Evolutionary conservation across 2,888 invertebrate genomes (phyloP), one percentile per base, ranked within the genome.

Genomic region (Mesorhabditis sp.): DNA sequence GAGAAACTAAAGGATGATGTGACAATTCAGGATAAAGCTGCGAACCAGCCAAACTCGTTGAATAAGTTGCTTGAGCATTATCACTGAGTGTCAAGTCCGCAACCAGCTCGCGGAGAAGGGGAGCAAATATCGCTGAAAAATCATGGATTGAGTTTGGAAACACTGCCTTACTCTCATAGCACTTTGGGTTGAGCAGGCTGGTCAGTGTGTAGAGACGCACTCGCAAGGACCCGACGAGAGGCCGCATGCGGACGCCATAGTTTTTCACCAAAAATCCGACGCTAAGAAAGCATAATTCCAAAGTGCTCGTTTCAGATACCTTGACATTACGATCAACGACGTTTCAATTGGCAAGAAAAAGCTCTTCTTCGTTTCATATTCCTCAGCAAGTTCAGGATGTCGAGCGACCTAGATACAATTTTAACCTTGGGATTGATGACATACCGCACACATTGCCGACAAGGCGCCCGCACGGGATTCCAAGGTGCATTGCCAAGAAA

Each of bases 391-490:
- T 10, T 80, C 80, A 7, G 71, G 70, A 58, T 80, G 75, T 4
- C 66, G 44, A 5, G 76, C 75, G 13, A 76, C 58, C 58, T 50
- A 50, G n/a, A 50, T 10, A 13, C 7, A 50, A 50, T 13, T 13
- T 50, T 13, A 50, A 50, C n/a, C 10, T 13, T 50, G 58, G n/a
- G 10, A 50, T 13, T 2, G n/a, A 50, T 13, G n/a, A 50, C 58
- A 13, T 13, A 50, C 78, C 10, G 75, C 74, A 6, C 74, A 70
- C 81, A 78, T 83, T 86, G 87, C 86, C 68, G 95, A 93, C 13
- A 98, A 87, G 2, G 97, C 97, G 0, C 97, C 97, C 4, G 96
- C 94, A 63, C 97, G 90, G 4, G 95, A 95, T 88, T 97, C 96
- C 71, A 98, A 88, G 0, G 96, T 95, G 62, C 97, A 77, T 80